Evolutionary conservation across 1,140 invertebrate genomes (phyloP).

Genomic region (Apis laboriosa): DNA sequence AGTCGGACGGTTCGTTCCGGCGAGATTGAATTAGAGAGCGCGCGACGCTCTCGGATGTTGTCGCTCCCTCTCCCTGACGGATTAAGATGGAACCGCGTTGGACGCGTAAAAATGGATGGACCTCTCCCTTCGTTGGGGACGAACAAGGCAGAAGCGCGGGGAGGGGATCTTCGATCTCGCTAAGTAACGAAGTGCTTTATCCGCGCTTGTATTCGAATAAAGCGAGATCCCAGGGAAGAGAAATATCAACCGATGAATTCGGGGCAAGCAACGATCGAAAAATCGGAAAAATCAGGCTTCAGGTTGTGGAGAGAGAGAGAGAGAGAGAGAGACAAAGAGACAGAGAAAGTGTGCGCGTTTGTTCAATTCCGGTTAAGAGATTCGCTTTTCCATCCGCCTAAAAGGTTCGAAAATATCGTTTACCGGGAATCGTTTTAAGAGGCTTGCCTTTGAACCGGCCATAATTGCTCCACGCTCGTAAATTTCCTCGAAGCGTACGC

Average conservation of each 20-base stretch:
- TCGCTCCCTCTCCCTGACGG: slow-evolving; percentile 34
- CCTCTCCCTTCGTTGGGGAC: background rate
- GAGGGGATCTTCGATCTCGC: slow-evolving; percentile 15
- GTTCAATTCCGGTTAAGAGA: background rate
- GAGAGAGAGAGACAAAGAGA: too few species aligned
- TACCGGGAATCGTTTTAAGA: background rate
- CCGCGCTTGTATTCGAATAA: slow-evolving; percentile 11
- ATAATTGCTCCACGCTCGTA: slow-evolving; percentile 22
- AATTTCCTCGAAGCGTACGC: slow-evolving; percentile 19
- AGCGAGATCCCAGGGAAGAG: background rate
- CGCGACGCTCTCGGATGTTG: background rate
- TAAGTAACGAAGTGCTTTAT: slow-evolving; percentile 24
- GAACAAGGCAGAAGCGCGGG: background rate
- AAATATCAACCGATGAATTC: slow-evolving; percentile 1
- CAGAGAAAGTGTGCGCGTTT: background rate
- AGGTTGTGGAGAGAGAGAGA: background rate
- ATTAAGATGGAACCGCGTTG: slow-evolving; percentile 46
- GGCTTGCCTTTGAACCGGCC: slow-evolving; percentile 10
- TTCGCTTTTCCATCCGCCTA: background rate
- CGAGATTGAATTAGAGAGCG: slow-evolving; percentile 48
- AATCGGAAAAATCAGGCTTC: background rate
- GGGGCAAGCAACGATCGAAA: background rate
- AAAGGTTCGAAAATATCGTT: slow-evolving; percentile 1
- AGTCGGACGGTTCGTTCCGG: slow-evolving; percentile 26
- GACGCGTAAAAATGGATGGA: slow-evolving; percentile 50